A percentile compares a stretch with the other conserved stretches of the same genome.
Evolutionary conservation across 2,797 vertebrate species (phyloP).

Genomic region (Chromis chromis): DNA sequence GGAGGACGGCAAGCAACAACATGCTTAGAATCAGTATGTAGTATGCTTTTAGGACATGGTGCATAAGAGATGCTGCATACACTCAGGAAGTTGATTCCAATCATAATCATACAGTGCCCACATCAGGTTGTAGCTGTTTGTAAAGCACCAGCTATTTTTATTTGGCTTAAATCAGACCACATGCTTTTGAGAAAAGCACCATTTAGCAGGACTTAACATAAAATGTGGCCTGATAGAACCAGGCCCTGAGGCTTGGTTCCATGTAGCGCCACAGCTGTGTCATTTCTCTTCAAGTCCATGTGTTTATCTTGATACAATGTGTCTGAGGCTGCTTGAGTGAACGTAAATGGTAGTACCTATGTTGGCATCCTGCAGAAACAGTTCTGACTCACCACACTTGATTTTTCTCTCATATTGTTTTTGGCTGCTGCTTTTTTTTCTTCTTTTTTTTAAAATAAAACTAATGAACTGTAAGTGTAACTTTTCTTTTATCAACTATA

Average conservation of each 20-base stretch:
- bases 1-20: too few relatives aligned
- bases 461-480: constrained; percentile 56
- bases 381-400: constrained; percentile 39
- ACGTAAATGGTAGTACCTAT: constrained; percentile 10
- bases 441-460: constrained; percentile 64
- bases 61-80: too few relatives aligned
- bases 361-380: background rate
- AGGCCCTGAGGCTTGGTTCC: background rate
- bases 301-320: background rate
- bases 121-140: too few relatives aligned
- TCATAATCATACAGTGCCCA: too few relatives aligned
- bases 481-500: background rate
- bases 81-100: too few relatives aligned
- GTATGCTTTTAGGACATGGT: background rate
- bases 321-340: constrained; percentile 1
- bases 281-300: background rate
- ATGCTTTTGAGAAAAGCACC: too few relatives aligned
- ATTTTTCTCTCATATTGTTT: constrained; percentile 36
- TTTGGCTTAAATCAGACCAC: too few relatives aligned
- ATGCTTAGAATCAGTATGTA: background rate
- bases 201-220: too few relatives aligned
- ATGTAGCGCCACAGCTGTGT: background rate
- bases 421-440: constrained; percentile 49
- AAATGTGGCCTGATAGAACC: constrained; percentile 1
- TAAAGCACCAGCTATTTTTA: too few relatives aligned